Evolutionary conservation across 2,113 vertebrate species (phyloP), one percentile per base, ranked within the genome.

Genomic region (Petaurus breviceps): DNA sequence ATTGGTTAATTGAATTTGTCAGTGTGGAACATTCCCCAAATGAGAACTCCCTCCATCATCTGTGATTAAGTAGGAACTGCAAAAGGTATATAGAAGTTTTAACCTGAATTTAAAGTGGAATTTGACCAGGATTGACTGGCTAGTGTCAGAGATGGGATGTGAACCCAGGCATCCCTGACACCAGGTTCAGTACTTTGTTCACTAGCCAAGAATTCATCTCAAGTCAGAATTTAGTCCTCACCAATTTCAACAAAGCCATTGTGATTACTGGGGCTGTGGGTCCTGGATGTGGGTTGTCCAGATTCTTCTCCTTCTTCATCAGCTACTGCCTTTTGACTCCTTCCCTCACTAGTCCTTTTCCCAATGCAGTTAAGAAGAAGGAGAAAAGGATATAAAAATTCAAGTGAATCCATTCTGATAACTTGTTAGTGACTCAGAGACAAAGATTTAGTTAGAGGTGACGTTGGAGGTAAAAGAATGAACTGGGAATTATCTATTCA

Each of bases 381-480:
- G 68, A 84, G 68, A 84, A 84, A 84, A 84, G 19, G n/a, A 8
- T 23, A 43, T 43, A 84, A 91, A 94, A 94, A 92, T 89, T 52
- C 92, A 93, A 51, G 91, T 8, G 31, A 96, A 92, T 90, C 46
- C 43, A 28, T 77, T 92, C 53, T 22, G 90, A 46, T 54, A 46
- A 37, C 49, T 57, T 57, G 24, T 84, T 4, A 50, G 25, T 14
- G 49, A 90, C 92, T 89, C 93, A 89, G 47, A 26, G n/a, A 26
- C 25, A 49, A 94, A 84, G 50, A 49, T n/a, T 94, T 77, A 47
- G 77, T 57, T 23, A 55, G 50, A 2, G 23, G 26, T 28, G 50
- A 53, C 61, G 52, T 49, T 47, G 19, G 2, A n/a, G 50, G 77
- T 24, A 92, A 54, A 43, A 9, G 57, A 37, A 52, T 89, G 25